These are phyloP conservation scores for Amblyjoppa proteus DNA, from an alignment of 2,888 invertebrate genomes.

Conservation along the genomic window DNA sequence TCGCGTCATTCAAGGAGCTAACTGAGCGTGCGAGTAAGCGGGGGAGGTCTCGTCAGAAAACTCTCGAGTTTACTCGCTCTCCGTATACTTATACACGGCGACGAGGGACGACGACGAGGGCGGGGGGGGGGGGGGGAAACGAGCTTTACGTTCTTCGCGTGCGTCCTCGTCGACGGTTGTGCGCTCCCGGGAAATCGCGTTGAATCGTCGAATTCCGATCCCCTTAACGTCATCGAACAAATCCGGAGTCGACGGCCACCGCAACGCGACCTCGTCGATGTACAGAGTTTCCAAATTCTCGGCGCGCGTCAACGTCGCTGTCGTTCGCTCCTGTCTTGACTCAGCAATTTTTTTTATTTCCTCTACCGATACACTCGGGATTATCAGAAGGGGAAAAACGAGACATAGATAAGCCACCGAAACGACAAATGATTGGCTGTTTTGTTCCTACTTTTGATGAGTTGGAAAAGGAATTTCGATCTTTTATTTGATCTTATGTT, in stretches of 20 bases:
- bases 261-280: conserved; percentile 44
- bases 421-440: not conserved
- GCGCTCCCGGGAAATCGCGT: conserved; percentile 58
- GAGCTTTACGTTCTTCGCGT: conserved; percentile 45
- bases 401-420: not conserved
- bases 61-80: conserved; percentile 27
- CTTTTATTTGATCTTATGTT: not conserved
- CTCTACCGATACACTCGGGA: not conserved
- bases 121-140: conserved; percentile 1
- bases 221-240: conserved; percentile 61
- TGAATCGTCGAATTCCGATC: conserved; percentile 61
- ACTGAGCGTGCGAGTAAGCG: conserved; percentile 24
- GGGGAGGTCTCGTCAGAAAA: conserved; percentile 34
- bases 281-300: conserved; percentile 23
- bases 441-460: not conserved
- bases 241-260: conserved; percentile 38
- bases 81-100: conserved; percentile 14
- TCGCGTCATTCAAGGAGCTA: conserved; percentile 60
- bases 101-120: not conserved
- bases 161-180: conserved; percentile 38
- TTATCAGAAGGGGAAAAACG: not conserved
- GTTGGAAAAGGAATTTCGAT: not conserved
- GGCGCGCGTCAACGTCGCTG: conserved; percentile 30
- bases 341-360: not conserved
- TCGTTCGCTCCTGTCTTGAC: conserved; percentile 3